Evolutionary conservation across 2,888 invertebrate species (phyloP).

Genomic region (Plagodis dolabraria): DNA sequence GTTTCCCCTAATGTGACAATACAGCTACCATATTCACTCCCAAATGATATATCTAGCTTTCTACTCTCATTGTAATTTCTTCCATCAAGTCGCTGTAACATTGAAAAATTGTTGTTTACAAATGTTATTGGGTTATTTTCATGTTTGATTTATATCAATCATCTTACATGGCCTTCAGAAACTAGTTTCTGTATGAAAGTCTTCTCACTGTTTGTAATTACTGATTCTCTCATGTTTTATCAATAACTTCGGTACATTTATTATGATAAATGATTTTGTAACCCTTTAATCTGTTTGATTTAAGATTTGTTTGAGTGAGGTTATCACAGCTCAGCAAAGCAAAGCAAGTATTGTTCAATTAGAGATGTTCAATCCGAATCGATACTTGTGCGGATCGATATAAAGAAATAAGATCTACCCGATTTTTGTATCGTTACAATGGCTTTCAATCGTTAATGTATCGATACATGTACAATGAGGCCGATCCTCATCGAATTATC

Average conservation of each 20-base stretch:
- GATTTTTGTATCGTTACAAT: no score
- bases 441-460: no score
- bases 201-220: constrained; percentile 89
- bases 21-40: constrained; percentile 93
- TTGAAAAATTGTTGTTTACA: neutral
- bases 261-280: neutral
- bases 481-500: no score
- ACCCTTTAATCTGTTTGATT: no score
- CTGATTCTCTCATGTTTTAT: constrained; percentile 85
- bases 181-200: constrained; percentile 88
- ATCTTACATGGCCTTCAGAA: constrained; percentile 86
- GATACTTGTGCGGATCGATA: no score
- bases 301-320: neutral
- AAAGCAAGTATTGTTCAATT: no score
- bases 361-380: no score
- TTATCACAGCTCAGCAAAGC: no score
- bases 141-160: neutral
- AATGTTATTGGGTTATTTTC: neutral
- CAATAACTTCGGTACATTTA: neutral
- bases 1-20: constrained; percentile 92
- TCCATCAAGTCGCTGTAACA: constrained; percentile 91
- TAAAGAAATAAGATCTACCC: no score
- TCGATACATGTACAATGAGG: no score
- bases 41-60: constrained; percentile 89
- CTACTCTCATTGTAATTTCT: constrained; percentile 90